Evolutionary conservation across 2,797 vertebrate species (phyloP), one percentile per base, ranked within the genome.

Genomic region (Enteromius trimaculatus): DNA sequence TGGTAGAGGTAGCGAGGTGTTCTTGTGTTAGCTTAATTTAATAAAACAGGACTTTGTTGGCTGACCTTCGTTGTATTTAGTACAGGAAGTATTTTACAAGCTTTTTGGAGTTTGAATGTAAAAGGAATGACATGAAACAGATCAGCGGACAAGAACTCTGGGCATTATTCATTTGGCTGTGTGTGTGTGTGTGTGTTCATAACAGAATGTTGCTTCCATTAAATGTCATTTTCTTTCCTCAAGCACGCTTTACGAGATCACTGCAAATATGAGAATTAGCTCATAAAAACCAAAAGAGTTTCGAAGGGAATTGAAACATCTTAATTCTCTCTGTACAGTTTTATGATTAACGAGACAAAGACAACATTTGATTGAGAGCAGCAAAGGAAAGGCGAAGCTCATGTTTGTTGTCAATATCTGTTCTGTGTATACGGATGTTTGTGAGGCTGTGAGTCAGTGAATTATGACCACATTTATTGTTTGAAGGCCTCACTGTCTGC

Each of bases 381-480:
- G n/a, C 13, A 31, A 80, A 34, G 64, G 19, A 80, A 75, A 78
- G 53, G 72, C 55, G 53, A 53, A 84, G 68, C 58, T 62, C 29
- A 75, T 19, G 78, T 53, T 65, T 74, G 83, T 77, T 81, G 71
- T 81, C 34, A 4, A 4, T 69, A 37, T 80, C 34, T 85, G 8
- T 62, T 62, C 29, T 26, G 70, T 76, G 62, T 80, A 64, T 44
- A 42, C 51, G 72, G 72, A 77, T 81, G 51, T 77, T 81, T 78
- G 53, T 82, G 29, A 89, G 80, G 76, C 42, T 79, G 90, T 92
- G 91, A 92, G 92, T 92, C 89, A 91, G 86, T 82, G 91, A 89
- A 92, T 93, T 92, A 93, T 90, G 83, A 88, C 87, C 49, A 16
- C 91, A 92, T 91, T 88, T 88, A 92, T 92, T 93, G 91, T 93